A percentile compares a stretch with the other conserved stretches of the same genome.
phyloP scores from a whole-genome alignment of 2,113 vertebrate genomes.

The Etia nguti region DNA sequence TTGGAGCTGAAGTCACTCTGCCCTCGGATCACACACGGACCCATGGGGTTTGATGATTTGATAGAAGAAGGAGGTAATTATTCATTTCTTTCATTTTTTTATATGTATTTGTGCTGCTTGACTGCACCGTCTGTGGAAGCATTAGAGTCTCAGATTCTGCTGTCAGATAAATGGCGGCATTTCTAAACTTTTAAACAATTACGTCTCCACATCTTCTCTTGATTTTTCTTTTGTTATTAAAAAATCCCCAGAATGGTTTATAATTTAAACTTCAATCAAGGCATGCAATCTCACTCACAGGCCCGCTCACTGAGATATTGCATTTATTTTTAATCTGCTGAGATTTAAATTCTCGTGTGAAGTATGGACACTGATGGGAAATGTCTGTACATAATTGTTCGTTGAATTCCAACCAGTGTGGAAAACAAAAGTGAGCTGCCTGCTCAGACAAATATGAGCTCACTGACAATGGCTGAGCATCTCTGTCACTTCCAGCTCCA shows the following conservation, averaged over 20 bases:
- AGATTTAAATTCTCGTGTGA: neutral
- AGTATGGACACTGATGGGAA: neutral
- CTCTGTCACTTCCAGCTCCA: neutral
- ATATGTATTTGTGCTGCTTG: conserved; percentile 43
- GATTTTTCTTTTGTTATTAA: neutral
- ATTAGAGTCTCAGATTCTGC: conserved; percentile 1
- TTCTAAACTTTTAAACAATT: neutral
- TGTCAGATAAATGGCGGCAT: conserved; percentile 1
- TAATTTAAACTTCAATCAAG: neutral
- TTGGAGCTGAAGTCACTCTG: conserved; percentile 38
- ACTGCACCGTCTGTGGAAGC: neutral
- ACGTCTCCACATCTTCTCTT: neutral
- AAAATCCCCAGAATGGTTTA: neutral
- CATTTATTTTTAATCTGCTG: neutral
- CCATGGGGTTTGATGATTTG: conserved; percentile 57
- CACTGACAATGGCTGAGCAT: neutral
- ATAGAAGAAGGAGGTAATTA: conserved; percentile 59
- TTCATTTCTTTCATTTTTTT: conserved; percentile 56
- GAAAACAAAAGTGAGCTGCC: neutral
- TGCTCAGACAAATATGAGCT: neutral
- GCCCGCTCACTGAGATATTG: neutral
- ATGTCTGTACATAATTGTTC: neutral
- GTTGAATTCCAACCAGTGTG: neutral
- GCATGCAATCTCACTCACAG: neutral
- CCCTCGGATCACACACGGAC: conserved; percentile 52